Evolutionary conservation across 2,797 vertebrate species (phyloP), one percentile per base, ranked within the genome.

Genomic region (Pangasius mekongensis): DNA sequence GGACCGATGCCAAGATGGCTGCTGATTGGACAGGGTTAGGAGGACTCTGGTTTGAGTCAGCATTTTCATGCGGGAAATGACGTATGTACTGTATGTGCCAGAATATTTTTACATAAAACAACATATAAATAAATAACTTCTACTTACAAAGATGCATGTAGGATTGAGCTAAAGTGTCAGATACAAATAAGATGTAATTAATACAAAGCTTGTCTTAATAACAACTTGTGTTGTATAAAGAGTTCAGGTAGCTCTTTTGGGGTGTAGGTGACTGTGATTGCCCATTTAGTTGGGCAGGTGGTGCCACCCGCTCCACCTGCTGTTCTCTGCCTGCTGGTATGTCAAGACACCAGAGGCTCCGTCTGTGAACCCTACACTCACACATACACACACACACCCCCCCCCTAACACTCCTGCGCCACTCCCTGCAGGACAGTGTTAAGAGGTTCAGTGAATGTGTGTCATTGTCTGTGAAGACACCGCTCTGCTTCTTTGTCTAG

Each of bases 291-390:
- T n/a, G 14, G n/a, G 16, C 30, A 24, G 54, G 54, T 6, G 18
- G 16, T 52, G 84, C 80, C 85, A 83, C 54, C 67, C 0, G 69
- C 78, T 84, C 77, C 66, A 88, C 85, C 74, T 87, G 64, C 87
- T 87, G 66, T 74, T 56, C 56, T 54, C 82, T 82, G 56, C 43
- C 33, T 86, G 36, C 43, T 83, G 52, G 73, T 67, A 69, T 58
- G 43, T 58, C 49, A 81, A 58, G 56, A 67, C 64, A 76, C 49
- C 39, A 60, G 20, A 24, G 47, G 64, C 33, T 87, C 81, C 74
- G 87, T 87, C 84, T 84, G 69, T 71, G 43, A 88, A 24, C 81
- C 33, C 22, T 49, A 87, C 30, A 76, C 84, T 39, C 43, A 66
- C 76, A 22, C 20, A 81, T 22, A 77, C 86, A 86, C 36, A 81